phyloP scores from a whole-genome alignment of 23 tunicate genomes.

The Halocynthia roretzi region DNA sequence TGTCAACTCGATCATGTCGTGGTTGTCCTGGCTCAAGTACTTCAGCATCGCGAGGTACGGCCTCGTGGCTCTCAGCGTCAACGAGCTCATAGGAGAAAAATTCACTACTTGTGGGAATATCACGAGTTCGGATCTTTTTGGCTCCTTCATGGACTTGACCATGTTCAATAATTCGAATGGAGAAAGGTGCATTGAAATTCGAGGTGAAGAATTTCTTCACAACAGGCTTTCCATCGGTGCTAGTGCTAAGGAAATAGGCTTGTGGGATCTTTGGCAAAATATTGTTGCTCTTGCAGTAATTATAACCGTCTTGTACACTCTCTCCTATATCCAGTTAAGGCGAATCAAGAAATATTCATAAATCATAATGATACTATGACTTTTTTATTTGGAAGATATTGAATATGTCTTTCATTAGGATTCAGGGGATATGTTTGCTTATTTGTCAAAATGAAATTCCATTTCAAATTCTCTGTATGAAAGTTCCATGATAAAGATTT shows the following conservation, averaged over 20 bases:
- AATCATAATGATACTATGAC: background rate
- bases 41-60: slow-evolving; percentile 56
- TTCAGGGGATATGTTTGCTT: too few relatives aligned
- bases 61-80: slow-evolving; percentile 30
- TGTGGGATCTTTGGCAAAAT: slow-evolving; percentile 16
- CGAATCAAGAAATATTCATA: slow-evolving; percentile 9
- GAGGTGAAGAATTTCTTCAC: slow-evolving; percentile 17
- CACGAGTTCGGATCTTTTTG: background rate
- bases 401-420: too few relatives aligned
- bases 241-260: background rate
- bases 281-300: slow-evolving; percentile 1
- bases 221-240: background rate
- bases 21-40: slow-evolving; percentile 86
- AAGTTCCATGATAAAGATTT: too few relatives aligned
- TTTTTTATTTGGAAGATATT: too few relatives aligned
- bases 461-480: too few relatives aligned
- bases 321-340: slow-evolving; percentile 1
- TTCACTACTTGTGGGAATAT: slow-evolving; percentile 21
- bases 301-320: background rate
- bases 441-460: too few relatives aligned
- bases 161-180: background rate
- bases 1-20: slow-evolving; percentile 52
- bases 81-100: slow-evolving; percentile 43
- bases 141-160: too few relatives aligned
- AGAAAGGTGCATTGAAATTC: background rate